Conservation (phyloP, 2,797 vertebrate species). For the Craterocephalus amniculus region DNA sequence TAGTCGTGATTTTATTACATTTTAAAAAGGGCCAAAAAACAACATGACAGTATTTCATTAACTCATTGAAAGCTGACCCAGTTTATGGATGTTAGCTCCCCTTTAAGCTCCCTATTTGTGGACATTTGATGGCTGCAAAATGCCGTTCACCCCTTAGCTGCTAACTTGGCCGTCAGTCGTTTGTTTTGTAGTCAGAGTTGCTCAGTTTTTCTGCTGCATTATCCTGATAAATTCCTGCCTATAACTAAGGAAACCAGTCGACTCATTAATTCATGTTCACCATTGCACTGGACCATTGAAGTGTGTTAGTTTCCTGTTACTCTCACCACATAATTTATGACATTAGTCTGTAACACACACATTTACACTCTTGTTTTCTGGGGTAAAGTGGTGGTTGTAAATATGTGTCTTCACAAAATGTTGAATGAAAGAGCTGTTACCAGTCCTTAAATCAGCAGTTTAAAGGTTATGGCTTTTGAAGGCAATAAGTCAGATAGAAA, state of each 20-base stretch:
- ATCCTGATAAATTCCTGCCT: too few species aligned
- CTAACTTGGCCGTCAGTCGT: neutral
- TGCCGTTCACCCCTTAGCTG: neutral
- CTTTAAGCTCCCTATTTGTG: neutral
- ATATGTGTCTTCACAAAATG: neutral
- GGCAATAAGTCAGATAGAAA: neutral
- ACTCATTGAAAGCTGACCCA: neutral
- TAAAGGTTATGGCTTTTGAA: neutral
- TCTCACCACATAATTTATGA: too few species aligned
- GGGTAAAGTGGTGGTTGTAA: too few species aligned
- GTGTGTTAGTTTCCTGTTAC: too few species aligned
- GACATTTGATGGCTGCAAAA: neutral
- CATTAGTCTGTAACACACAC: too few species aligned
- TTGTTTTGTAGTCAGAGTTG: neutral
- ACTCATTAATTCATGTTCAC: too few species aligned
- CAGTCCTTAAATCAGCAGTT: slow-evolving; percentile 5
- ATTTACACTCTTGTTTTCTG: too few species aligned
- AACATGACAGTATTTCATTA: neutral
- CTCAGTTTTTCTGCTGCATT: too few species aligned
- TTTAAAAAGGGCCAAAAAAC: neutral
- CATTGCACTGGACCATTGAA: too few species aligned
- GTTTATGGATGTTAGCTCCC: neutral
- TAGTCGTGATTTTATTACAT: neutral
- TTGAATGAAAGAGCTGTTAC: neutral
- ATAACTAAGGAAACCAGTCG: too few species aligned